phyloP scores from a whole-genome alignment of 2,888 invertebrate genomes.

The Tachina fera region DNA sequence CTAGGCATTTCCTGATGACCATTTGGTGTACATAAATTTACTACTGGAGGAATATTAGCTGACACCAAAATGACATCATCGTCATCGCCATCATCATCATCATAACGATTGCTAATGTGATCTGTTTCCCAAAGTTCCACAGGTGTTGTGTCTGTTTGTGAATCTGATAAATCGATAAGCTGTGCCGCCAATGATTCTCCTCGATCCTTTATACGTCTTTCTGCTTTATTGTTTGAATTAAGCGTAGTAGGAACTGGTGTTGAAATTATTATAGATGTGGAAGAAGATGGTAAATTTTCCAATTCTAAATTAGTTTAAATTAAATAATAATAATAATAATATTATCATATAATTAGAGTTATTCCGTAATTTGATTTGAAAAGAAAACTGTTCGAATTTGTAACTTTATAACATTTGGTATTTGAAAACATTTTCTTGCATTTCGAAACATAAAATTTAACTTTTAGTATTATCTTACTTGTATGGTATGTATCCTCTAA shows the following conservation, averaged over 20 bases:
- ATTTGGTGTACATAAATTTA: constrained; percentile 72
- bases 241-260: not conserved
- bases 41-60: constrained; percentile 53
- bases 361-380: too few relatives aligned
- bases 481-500: constrained; percentile 1
- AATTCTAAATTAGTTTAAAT: constrained; percentile 5
- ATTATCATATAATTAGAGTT: too few relatives aligned
- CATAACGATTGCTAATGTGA: not conserved
- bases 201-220: not conserved
- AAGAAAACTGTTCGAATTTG: too few relatives aligned
- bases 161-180: constrained; percentile 61
- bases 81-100: constrained; percentile 64
- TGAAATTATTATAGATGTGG: not conserved
- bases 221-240: not conserved
- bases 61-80: constrained; percentile 73
- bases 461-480: constrained; percentile 28
- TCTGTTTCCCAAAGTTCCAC: not conserved
- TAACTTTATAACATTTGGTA: too few relatives aligned
- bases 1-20: not conserved
- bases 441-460: not conserved
- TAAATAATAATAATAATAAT: too few relatives aligned
- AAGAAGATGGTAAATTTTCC: not conserved
- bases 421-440: not conserved
- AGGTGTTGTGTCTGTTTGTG: constrained; percentile 34
- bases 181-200: not conserved